Conservation (phyloP, 2,113 vertebrate genomes). For the Ochotona curzoniae region DNA sequence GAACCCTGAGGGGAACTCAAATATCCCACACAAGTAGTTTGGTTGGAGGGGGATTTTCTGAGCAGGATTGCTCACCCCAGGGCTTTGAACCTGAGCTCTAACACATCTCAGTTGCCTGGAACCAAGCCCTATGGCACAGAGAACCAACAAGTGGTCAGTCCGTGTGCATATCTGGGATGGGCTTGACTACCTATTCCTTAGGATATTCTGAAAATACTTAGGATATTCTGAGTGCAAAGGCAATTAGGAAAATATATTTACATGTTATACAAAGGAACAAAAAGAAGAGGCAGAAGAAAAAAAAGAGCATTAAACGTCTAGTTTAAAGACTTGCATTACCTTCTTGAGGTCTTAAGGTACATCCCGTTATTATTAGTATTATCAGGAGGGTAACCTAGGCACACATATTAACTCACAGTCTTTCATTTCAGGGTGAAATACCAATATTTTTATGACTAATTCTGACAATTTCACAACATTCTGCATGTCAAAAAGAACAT, state of each 20-base stretch:
- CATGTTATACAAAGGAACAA: not conserved
- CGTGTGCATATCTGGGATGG: not conserved
- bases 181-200: not conserved
- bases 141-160: not conserved
- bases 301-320: conserved; percentile 4
- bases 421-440: not conserved
- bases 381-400: not conserved
- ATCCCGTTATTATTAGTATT: conserved; percentile 52
- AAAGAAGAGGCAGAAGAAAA: not conserved
- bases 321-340: not conserved
- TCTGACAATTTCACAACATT: not conserved
- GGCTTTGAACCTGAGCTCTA: not conserved
- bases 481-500: not conserved
- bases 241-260: conserved; percentile 15
- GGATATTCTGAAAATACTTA: not conserved
- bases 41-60: not conserved
- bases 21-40: not conserved
- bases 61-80: not conserved
- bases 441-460: conserved; percentile 48
- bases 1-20: not conserved
- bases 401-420: not conserved
- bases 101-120: not conserved
- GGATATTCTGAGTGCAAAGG: not conserved
- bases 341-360: conserved; percentile 40
- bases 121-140: not conserved